Percentiles rank a stretch among this genome's conserved stretches.
Conservation (phyloP, 2,113 vertebrate genomes). For the Periophthalmus modestus region DNA sequence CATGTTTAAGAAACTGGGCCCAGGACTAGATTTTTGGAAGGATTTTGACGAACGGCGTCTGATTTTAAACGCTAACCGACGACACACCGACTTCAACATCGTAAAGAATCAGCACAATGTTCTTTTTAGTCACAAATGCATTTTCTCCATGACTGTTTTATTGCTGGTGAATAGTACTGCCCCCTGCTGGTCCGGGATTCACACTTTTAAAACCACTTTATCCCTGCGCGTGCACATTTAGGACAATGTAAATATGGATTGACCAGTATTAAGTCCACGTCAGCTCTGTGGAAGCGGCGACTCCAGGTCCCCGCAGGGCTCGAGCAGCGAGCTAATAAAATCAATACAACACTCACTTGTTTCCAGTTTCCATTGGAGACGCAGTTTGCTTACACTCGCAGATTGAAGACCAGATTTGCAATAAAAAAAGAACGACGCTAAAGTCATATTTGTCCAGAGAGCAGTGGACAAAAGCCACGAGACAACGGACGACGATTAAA, state of each 20-base stretch:
- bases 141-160: not conserved
- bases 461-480: slow-evolving; percentile 9
- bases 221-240: not conserved
- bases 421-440: slow-evolving; percentile 34
- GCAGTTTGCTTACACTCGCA: slow-evolving; percentile 63
- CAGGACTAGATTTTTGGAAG: too few relatives aligned
- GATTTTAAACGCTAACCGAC: too few relatives aligned
- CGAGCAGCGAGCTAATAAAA: slow-evolving; percentile 55
- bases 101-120: too few relatives aligned
- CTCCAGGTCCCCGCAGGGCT: slow-evolving; percentile 39
- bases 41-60: too few relatives aligned
- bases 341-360: slow-evolving; percentile 55
- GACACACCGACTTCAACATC: too few relatives aligned
- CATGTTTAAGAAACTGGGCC: too few relatives aligned
- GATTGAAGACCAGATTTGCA: slow-evolving; percentile 35
- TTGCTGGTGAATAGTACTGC: not conserved
- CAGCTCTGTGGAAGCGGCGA: slow-evolving; percentile 33
- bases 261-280: slow-evolving; percentile 13
- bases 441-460: slow-evolving; percentile 7
- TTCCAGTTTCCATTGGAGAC: slow-evolving; percentile 48
- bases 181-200: not conserved
- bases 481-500: slow-evolving; percentile 32
- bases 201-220: slow-evolving; percentile 19
- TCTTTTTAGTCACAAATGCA: not conserved
- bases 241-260: slow-evolving; percentile 7